Conservation (phyloP, 1,140 invertebrate genomes). For the Melitaea cinxia region DNA sequence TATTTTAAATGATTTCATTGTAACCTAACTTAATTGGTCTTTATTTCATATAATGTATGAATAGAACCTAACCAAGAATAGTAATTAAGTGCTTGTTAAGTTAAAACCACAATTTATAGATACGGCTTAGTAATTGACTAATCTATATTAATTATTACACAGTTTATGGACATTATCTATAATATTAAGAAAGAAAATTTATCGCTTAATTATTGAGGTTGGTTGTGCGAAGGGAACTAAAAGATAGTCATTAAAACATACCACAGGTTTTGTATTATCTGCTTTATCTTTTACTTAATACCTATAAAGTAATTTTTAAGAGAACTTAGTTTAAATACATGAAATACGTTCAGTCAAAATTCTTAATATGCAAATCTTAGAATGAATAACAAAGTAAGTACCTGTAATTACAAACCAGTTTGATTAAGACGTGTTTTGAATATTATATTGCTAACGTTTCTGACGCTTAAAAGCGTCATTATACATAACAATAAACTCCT, state of each 20-base stretch:
- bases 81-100: neutral
- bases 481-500: neutral
- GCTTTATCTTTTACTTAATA: too few relatives aligned
- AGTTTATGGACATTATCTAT: neutral
- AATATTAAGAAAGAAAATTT: too few relatives aligned
- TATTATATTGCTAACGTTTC: constrained; percentile 15
- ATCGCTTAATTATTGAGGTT: too few relatives aligned
- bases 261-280: too few relatives aligned
- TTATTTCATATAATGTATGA: neutral
- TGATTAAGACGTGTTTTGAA: constrained; percentile 30
- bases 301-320: too few relatives aligned
- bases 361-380: constrained; percentile 25
- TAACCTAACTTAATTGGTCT: neutral
- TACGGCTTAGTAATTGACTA: neutral
- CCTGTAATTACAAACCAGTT: constrained; percentile 20
- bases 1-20: neutral
- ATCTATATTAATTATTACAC: neutral
- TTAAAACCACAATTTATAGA: neutral
- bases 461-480: constrained; percentile 10
- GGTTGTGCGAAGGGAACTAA: too few relatives aligned
- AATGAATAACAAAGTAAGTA: constrained; percentile 27
- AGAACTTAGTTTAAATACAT: neutral
- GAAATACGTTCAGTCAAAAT: neutral
- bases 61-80: neutral
- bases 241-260: too few relatives aligned